These are phyloP conservation scores for Phodopus roborovskii DNA, from an alignment of 2,113 vertebrate genomes.

Conservation along the genomic window DNA sequence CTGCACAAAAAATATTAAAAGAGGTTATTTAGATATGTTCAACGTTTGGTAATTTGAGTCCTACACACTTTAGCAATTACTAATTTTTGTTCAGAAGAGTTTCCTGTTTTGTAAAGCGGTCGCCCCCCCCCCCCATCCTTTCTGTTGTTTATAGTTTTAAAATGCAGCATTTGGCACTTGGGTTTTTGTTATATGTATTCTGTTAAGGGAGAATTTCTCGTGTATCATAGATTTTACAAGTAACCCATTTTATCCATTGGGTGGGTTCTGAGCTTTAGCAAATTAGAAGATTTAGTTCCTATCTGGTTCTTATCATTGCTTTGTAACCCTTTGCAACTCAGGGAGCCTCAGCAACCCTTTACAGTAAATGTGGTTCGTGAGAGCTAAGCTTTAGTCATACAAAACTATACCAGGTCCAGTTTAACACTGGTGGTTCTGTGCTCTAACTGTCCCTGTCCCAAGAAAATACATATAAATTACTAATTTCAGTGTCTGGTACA, in stretches of 20 bases:
- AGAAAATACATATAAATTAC: background rate
- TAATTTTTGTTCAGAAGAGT: conserved; percentile 41
- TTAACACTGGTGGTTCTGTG: background rate
- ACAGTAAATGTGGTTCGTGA: background rate
- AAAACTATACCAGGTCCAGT: background rate
- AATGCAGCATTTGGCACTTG: background rate
- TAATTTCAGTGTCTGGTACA: background rate
- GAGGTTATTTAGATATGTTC: background rate
- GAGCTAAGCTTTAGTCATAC: background rate
- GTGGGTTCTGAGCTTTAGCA: background rate
- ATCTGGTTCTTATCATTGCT: background rate
- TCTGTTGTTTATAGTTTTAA: conserved; percentile 26
- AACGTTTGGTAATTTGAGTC: background rate
- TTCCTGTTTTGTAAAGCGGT: conserved; percentile 74
- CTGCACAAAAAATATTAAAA: background rate
- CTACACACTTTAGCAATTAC: background rate
- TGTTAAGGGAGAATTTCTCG: background rate
- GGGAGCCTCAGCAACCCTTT: background rate
- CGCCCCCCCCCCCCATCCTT: conserved; percentile 20
- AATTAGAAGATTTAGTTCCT: background rate
- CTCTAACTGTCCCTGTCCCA: background rate
- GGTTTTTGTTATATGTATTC: background rate
- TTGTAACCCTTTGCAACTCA: background rate
- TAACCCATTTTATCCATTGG: background rate
- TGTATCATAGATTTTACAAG: background rate